Evolutionary conservation across 2,888 invertebrate species (phyloP).

Genomic region (Congeria kusceri): DNA sequence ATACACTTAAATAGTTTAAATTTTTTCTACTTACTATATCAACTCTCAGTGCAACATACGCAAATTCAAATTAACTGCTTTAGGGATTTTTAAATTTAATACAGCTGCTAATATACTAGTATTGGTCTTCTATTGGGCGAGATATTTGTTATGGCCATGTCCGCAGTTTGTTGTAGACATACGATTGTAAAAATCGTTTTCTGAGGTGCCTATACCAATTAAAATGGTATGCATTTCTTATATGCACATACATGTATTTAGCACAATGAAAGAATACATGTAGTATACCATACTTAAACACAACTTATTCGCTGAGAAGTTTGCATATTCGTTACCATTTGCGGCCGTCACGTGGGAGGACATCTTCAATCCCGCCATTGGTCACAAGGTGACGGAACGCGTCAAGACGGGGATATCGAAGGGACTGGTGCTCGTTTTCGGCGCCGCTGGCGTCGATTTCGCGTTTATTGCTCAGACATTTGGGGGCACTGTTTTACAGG

Average conservation of each 20-base stretch:
- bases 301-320: no score
- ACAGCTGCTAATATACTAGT: no score
- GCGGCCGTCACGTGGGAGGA: conserved; percentile 77
- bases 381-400: conserved; percentile 58
- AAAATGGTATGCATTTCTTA: no score
- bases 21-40: no score
- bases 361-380: conserved; percentile 67
- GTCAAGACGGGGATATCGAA: conserved; percentile 72
- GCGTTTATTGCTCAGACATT: conserved; percentile 71
- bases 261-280: background rate
- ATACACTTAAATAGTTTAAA: no score
- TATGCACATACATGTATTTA: background rate
- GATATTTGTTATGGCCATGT: conserved; percentile 40
- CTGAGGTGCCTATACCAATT: no score
- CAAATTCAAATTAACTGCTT: no score
- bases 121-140: conserved; percentile 20
- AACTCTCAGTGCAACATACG: no score
- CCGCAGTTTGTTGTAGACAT: no score
- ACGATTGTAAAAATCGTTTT: no score
- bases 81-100: no score
- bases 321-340: conserved; percentile 35
- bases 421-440: conserved; percentile 67
- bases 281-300: no score
- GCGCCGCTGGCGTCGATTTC: conserved; percentile 71
- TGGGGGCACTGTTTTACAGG: conserved; percentile 76